phyloP scores from a whole-genome alignment of 1,140 invertebrate genomes.

The Caenorhabditis remanei region DNA sequence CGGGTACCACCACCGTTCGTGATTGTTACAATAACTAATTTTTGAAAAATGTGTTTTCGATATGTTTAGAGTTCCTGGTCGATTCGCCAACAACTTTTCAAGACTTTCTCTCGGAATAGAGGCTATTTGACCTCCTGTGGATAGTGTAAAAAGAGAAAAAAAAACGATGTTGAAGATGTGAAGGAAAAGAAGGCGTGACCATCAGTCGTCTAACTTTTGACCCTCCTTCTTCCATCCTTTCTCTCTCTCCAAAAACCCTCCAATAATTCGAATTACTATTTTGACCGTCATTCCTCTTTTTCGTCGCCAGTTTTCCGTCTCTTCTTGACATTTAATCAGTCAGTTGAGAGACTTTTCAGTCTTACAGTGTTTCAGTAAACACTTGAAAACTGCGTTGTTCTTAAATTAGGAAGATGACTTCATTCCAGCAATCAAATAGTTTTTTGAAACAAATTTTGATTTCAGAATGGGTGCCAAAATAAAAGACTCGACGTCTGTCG shows the following conservation, averaged over 20 bases:
- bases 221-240: constrained; percentile 40
- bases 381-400: background rate
- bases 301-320: background rate
- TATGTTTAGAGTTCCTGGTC: no score
- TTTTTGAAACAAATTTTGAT: background rate
- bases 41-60: no score
- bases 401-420: constrained; percentile 19
- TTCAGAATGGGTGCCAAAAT: constrained; percentile 43
- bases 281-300: constrained; percentile 25
- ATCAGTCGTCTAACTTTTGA: constrained; percentile 37
- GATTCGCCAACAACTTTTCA: no score
- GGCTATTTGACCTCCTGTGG: no score
- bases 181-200: constrained; percentile 44
- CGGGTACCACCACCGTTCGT: background rate
- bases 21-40: background rate
- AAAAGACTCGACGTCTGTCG: constrained; percentile 49
- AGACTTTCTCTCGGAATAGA: no score
- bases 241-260: constrained; percentile 26
- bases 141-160: background rate
- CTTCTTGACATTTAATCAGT: background rate
- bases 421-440: background rate
- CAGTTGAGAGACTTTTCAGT: background rate
- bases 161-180: constrained; percentile 20
- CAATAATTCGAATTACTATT: constrained; percentile 57
- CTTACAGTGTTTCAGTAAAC: background rate